Base-by-base conservation (phyloP, 2,888 invertebrate species). In the Eudemis profundana region DNA sequence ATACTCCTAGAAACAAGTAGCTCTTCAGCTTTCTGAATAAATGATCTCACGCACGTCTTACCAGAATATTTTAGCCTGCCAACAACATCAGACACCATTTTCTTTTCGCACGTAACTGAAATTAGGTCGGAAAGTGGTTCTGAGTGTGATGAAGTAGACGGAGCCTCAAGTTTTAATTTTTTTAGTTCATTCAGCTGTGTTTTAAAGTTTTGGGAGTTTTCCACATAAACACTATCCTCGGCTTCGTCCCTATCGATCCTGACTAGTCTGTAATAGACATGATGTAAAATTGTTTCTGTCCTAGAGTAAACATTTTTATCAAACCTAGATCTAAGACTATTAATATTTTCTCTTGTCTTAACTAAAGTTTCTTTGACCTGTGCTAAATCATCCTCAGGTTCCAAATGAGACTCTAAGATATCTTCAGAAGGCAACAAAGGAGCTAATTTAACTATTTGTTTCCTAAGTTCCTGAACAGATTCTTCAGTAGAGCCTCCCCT, bases 231-330 rank as follows among this genome's bases (percentile, higher is more conserved):
- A n/a, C n/a, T n/a, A n/a, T n/a, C n/a, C n/a, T n/a, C n/a, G n/a
- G n/a, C n/a, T n/a, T n/a, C n/a, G n/a, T n/a, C n/a, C n/a, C n/a
- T 42, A 29, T 57, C 12, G 1, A 72, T 60, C 29, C 68, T 57
- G 15, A 66, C 68, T 1, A 72, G 1, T 2, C 69, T 36, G 21
- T 72, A 67, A 46, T 69, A 59, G 2, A 69, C n/a, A 42, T 70
- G 68, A 36, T 71, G 19, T 4, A 66, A 2, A 14, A 49, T 33
- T 15, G 49, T 49, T 29, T 49, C 49, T 0, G 49, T 49, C 8
- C 36, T 8, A 4, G 21, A 69, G 23, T 57, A 54, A 38, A 61
- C 15, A 36, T 60, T 69, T 49, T 53, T 53, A 7, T 53, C 51
- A 5, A 4, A 38, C 4, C 10, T 7, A 1, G 8, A 14, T 0